Base-by-base conservation (phyloP, 2,888 invertebrate genomes). In the Saturnia japonica region DNA sequence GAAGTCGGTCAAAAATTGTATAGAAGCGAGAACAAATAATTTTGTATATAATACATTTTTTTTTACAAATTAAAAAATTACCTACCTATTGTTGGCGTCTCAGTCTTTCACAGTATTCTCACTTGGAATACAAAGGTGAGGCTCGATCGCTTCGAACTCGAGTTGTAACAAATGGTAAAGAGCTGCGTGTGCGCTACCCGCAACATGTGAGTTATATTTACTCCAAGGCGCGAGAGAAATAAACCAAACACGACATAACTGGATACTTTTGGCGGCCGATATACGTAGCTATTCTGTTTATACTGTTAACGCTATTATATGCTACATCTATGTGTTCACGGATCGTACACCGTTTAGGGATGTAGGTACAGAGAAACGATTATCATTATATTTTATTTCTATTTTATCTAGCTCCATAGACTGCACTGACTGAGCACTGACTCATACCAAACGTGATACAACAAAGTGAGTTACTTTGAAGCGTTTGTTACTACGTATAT, bases 151-250 rank as follows among this genome's bases (percentile, higher is more conserved):
- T 28, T n/a, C 47, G 12, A 42, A 69, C 1, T 51, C 25, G 45
- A 9, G 16, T 67, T 45, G n/a, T 1, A 16, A 62, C 69, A 47
- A 40, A 14, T 69, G 66, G 68, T 70, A 69, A 45, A 12, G 40
- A 42, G 16, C 4, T 14, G 51, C 54, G 70, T 43, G 42, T 70
- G 47, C 67, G 51, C 51, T 70, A 62, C 40, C 25, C 51, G 43
- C 57, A 69, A 67, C 67, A 66, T 34, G 67, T 79, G 90, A 88
- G 91, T 91, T 93, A 92, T 91, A 91, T 93, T 92, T 92, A 92
- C 90, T 88, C 82, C 77, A 82, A 85, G 91, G 92, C 88, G 93
- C 78, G 91, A 93, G 85, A 84, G 91, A 93, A 81, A 92, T 88
- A 86, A 91, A 89, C 91, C 93, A 92, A 80, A 80, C 83, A 73